These are phyloP conservation scores for Lithophane socia DNA, from an alignment of 2,888 invertebrate genomes.

Conservation along the genomic window DNA sequence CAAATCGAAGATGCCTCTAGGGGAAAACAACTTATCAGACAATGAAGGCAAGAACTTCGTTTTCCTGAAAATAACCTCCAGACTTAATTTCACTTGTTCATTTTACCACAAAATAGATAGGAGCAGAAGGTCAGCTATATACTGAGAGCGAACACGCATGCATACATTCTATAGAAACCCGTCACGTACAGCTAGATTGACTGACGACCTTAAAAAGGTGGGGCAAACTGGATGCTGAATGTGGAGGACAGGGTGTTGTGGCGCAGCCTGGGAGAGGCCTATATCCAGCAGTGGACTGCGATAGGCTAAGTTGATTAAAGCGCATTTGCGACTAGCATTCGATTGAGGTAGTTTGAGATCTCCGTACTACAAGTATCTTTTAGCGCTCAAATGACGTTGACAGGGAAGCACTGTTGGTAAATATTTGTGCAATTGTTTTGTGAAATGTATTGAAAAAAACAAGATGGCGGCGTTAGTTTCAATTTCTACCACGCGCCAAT, in stretches of 20 bases:
- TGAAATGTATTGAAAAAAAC: not conserved
- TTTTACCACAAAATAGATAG: slow-evolving; percentile 4
- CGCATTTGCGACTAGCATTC: not conserved
- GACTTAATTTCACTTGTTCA: slow-evolving; percentile 51
- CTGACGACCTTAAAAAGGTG: too few relatives aligned
- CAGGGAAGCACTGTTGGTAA: not conserved
- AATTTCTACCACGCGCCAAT: not conserved
- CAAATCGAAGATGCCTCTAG: slow-evolving; percentile 56
- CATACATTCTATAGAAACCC: not conserved
- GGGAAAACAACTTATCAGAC: slow-evolving; percentile 59
- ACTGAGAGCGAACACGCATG: not conserved
- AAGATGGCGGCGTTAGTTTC: not conserved
- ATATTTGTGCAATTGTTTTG: not conserved
- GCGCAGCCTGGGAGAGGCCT: too few relatives aligned
- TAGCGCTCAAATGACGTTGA: not conserved
- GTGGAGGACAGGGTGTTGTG: too few relatives aligned
- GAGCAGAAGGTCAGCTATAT: not conserved
- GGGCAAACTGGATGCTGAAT: too few relatives aligned
- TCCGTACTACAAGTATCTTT: not conserved
- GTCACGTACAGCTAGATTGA: not conserved
- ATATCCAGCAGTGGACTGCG: too few relatives aligned
- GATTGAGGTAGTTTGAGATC: not conserved
- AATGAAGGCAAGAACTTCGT: slow-evolving; percentile 48
- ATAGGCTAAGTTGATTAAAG: not conserved
- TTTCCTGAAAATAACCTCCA: slow-evolving; percentile 49